Conservation (phyloP, 1,140 invertebrate species). For the Drosophila teissieri region DNA sequence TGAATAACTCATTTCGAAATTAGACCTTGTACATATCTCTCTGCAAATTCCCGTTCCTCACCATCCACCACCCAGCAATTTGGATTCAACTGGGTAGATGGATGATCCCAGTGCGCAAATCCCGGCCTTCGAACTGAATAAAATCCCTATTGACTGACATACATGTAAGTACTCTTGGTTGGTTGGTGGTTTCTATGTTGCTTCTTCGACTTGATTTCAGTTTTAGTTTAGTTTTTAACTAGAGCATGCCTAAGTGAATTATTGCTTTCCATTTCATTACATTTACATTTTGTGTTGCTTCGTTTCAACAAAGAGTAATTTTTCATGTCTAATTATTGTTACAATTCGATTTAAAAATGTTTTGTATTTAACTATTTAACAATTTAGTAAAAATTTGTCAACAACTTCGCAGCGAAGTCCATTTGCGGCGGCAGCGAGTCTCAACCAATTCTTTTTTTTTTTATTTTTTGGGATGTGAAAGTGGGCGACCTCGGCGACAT, state of each 20-base stretch:
- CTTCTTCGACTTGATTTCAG: constrained; percentile 50
- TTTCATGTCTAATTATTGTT: constrained; percentile 73
- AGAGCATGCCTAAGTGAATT: constrained; percentile 72
- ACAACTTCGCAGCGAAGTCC: constrained; percentile 53
- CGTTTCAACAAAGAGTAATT: constrained; percentile 48
- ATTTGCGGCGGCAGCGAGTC: constrained; percentile 41
- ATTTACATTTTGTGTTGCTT: constrained; percentile 51
- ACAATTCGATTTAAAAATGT: constrained; percentile 78
- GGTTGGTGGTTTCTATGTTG: constrained; percentile 60
- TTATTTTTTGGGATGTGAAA: too few relatives aligned
- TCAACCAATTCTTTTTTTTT: background rate
- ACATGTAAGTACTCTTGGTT: constrained; percentile 43
- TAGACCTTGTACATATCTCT: background rate
- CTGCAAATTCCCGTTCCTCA: background rate
- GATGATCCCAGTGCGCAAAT: background rate
- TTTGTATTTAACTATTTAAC: constrained; percentile 76
- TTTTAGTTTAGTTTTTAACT: constrained; percentile 71
- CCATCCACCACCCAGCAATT: constrained; percentile 36
- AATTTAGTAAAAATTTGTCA: constrained; percentile 78
- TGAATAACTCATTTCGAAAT: constrained; percentile 27
- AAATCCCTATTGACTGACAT: constrained; percentile 52
- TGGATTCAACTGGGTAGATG: background rate
- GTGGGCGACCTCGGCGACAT: constrained; percentile 27
- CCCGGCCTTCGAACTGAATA: constrained; percentile 36
- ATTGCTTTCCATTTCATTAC: constrained; percentile 77